phyloP scores from a whole-genome alignment of 2,113 vertebrate genomes.

The Rhagologus leucostigma region DNA sequence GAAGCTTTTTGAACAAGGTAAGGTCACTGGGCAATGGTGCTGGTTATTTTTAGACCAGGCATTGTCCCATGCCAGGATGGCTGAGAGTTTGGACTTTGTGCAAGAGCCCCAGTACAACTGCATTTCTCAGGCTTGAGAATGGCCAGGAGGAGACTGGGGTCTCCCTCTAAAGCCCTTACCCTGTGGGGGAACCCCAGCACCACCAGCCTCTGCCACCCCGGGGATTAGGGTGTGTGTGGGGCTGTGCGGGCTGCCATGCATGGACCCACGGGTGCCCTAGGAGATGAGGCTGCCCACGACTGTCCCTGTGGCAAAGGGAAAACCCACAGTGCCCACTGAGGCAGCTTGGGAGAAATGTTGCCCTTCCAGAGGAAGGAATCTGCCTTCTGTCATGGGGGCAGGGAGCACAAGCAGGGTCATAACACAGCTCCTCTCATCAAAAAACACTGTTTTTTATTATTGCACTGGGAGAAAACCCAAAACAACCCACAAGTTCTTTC shows the following conservation, averaged over 20 bases:
- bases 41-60: neutral
- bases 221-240: neutral
- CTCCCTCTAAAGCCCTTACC: neutral
- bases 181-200: neutral
- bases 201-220: rapidly evolving
- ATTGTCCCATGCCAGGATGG: neutral
- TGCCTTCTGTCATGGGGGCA: neutral
- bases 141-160: neutral
- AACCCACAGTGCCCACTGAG: neutral
- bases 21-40: neutral
- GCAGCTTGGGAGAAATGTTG: neutral
- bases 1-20: neutral
- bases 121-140: neutral
- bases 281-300: neutral
- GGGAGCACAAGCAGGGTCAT: neutral
- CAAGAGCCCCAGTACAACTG: neutral
- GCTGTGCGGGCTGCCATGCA: neutral
- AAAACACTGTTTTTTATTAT: conserved; percentile 51
- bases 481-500: neutral
- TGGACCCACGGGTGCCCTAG: neutral
- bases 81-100: neutral
- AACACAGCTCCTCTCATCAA: neutral
- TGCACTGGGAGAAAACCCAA: neutral
- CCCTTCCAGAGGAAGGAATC: neutral
- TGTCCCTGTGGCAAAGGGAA: neutral